A percentile compares a stretch with the other conserved stretches of the same genome.
These are phyloP conservation scores for Isotomurus palustris DNA, from an alignment of 2,888 invertebrate genomes.

Conservation along the genomic window DNA sequence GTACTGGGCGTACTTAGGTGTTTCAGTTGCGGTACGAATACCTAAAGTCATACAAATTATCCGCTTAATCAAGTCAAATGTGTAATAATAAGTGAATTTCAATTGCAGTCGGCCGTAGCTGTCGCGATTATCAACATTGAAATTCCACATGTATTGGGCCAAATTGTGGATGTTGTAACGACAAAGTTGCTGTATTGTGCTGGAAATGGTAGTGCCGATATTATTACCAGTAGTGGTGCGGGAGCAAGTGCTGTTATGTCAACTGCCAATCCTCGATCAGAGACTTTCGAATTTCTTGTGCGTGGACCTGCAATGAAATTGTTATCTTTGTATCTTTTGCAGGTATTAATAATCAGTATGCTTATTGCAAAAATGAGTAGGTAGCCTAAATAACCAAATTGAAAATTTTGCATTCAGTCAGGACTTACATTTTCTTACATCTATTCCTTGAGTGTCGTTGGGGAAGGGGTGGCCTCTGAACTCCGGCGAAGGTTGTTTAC, in stretches of 20 bases:
- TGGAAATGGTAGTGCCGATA: conserved; percentile 4
- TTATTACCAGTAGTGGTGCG: too few species aligned
- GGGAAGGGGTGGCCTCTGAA: conserved; percentile 77
- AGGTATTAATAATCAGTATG: conserved; percentile 56
- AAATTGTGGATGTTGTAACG: conserved; percentile 72
- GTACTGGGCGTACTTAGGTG: conserved; percentile 68
- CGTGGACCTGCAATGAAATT: conserved; percentile 64
- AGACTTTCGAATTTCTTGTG: conserved; percentile 59
- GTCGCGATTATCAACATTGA: conserved; percentile 85
- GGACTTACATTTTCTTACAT: conserved; percentile 77
- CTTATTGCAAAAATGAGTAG: background rate
- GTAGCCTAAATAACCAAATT: background rate
- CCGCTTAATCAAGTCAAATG: too few species aligned
- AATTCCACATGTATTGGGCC: conserved; percentile 78
- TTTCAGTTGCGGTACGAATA: conserved; percentile 69
- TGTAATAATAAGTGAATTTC: too few species aligned
- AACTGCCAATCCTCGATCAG: conserved; percentile 49
- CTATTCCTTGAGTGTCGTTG: conserved; percentile 75
- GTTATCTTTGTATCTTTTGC: conserved; percentile 64
- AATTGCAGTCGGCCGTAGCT: conserved; percentile 72
- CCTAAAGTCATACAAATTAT: conserved; percentile 13
- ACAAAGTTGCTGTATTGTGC: conserved; percentile 47
- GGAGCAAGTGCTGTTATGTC: conserved; percentile 48
- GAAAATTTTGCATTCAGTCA: background rate
- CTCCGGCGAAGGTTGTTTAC: conserved; percentile 77